Percentiles rank a stretch among this genome's conserved stretches.
These are phyloP conservation scores for Acrobasis repandana DNA, from an alignment of 2,888 invertebrate genomes.

Conservation along the genomic window DNA sequence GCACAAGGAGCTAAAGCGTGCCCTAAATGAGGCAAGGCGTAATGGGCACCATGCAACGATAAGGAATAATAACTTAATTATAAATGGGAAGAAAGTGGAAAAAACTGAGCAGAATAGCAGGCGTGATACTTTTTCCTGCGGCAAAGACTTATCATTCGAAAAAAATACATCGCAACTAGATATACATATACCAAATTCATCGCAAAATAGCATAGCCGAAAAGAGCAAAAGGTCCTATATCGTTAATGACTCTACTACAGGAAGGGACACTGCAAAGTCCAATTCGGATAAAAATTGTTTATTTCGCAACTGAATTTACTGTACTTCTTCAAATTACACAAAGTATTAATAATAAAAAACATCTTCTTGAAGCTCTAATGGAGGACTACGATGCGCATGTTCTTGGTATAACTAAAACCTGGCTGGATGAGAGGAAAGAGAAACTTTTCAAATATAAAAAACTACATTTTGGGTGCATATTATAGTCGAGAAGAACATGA, in stretches of 20 bases:
- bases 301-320: constrained; percentile 24
- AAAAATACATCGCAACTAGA: too few species aligned
- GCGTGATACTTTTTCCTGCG: too few species aligned
- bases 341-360: constrained; percentile 28
- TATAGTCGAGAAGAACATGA: constrained; percentile 25
- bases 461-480: constrained; percentile 21
- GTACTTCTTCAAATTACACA: constrained; percentile 31
- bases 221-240: too few species aligned
- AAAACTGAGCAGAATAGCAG: neutral
- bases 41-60: constrained; percentile 24
- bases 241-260: too few species aligned
- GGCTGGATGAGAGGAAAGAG: constrained; percentile 24
- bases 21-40: neutral
- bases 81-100: constrained; percentile 22
- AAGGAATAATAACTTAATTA: constrained; percentile 24
- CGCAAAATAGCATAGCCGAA: too few species aligned
- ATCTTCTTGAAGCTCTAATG: constrained; percentile 25
- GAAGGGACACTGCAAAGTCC: neutral
- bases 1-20: constrained; percentile 16
- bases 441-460: constrained; percentile 22
- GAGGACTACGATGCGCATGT: constrained; percentile 24
- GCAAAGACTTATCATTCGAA: too few species aligned
- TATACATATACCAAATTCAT: too few species aligned
- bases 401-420: constrained; percentile 29
- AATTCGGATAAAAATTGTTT: neutral